Evolutionary conservation across 2,888 invertebrate species (phyloP).

Genomic region (Heliconius aoede): DNA sequence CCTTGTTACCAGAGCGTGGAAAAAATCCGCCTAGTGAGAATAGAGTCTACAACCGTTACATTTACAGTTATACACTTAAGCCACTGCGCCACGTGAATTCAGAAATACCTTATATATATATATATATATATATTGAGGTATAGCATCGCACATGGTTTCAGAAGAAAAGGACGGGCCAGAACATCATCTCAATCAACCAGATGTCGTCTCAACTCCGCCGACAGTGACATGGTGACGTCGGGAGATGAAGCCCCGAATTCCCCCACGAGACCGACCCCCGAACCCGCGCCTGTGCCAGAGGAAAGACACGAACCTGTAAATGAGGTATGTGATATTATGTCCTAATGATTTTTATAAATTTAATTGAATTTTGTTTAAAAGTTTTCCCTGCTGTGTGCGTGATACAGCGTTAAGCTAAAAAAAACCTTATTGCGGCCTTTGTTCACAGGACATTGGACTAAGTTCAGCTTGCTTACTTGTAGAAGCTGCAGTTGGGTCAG

Average conservation of each 20-base stretch:
- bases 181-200: constrained; percentile 85
- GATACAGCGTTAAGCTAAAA: background rate
- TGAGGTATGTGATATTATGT: constrained; percentile 51
- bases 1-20: background rate
- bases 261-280: constrained; percentile 66
- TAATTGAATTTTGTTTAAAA: no score
- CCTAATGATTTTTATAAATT: no score
- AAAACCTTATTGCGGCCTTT: constrained; percentile 32
- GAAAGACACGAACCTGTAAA: constrained; percentile 48
- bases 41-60: background rate
- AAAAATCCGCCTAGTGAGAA: background rate
- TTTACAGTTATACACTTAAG: background rate
- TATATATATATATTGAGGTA: background rate
- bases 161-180: constrained; percentile 87
- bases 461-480: constrained; percentile 92
- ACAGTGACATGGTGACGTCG: constrained; percentile 89
- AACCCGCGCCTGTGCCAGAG: constrained; percentile 27
- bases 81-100: background rate
- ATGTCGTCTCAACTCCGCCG: constrained; percentile 89
- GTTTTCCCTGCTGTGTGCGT: no score
- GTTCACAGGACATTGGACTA: constrained; percentile 77
- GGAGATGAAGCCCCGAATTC: constrained; percentile 87
- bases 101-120: background rate
- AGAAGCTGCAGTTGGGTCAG: constrained; percentile 92
- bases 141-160: constrained; percentile 48